Conservation (phyloP, 2,888 invertebrate genomes). For the Drosophila prolongata region DNA sequence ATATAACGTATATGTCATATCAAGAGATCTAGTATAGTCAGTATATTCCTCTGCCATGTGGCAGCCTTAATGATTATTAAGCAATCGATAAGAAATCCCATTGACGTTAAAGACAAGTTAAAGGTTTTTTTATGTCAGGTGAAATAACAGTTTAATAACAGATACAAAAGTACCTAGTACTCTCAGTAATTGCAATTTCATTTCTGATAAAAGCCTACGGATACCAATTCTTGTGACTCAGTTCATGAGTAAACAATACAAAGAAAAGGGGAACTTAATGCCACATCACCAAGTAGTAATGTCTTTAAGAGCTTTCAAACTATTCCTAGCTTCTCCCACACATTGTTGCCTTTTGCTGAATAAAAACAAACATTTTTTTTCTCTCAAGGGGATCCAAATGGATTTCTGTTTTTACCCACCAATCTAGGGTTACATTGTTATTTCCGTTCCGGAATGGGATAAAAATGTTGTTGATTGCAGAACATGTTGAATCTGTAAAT, state of each 20-base stretch:
- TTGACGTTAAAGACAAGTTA: slow-evolving; percentile 14
- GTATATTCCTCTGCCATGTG: slow-evolving; percentile 1
- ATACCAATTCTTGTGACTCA: slow-evolving; percentile 4
- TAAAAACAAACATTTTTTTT: slow-evolving; percentile 7
- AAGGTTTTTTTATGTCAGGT: slow-evolving; percentile 7
- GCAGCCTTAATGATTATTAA: slow-evolving; percentile 5
- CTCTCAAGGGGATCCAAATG: neutral
- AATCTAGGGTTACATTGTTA: slow-evolving; percentile 54
- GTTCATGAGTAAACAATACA: neutral
- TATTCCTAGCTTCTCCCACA: neutral
- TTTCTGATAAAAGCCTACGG: neutral
- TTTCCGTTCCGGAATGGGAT: slow-evolving; percentile 48
- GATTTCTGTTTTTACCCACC: slow-evolving; percentile 57
- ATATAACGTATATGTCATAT: slow-evolving; percentile 1
- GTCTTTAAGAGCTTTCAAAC: neutral
- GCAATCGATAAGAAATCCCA: slow-evolving; percentile 8
- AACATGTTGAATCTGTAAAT: slow-evolving; percentile 37
- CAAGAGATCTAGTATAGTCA: slow-evolving; percentile 4
- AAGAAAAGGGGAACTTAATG: neutral
- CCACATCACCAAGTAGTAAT: neutral
- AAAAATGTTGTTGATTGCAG: slow-evolving; percentile 34
- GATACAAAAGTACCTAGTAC: neutral
- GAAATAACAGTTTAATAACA: neutral
- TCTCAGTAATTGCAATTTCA: neutral
- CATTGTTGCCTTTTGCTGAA: neutral